Evolutionary conservation across 2,797 vertebrate species (phyloP).

Genomic region (Lindbergichthys nudifrons): DNA sequence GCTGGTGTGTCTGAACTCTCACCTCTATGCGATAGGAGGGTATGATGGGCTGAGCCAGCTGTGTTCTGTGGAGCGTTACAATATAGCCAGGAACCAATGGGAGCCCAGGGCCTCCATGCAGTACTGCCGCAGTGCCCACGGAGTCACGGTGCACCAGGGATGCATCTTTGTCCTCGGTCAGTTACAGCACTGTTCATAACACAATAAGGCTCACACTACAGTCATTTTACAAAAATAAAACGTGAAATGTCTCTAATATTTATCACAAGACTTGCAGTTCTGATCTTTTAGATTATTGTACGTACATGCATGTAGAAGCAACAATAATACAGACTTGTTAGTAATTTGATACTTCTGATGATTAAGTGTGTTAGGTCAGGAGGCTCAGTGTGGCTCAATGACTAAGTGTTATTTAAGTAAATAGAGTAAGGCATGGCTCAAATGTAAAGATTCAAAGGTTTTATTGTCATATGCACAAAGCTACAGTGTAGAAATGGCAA

Average conservation of each 20-base stretch:
- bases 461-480: too few relatives aligned
- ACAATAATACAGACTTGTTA: not conserved
- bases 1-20: slow-evolving; percentile 80
- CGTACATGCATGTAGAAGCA: not conserved
- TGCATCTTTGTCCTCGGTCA: slow-evolving; percentile 85
- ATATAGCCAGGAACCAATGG: slow-evolving; percentile 79
- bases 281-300: not conserved
- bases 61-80: slow-evolving; percentile 84
- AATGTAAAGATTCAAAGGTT: slow-evolving; percentile 11
- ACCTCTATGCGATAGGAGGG: slow-evolving; percentile 86
- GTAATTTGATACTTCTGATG: slow-evolving; percentile 5
- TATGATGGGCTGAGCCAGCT: slow-evolving; percentile 86
- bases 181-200: slow-evolving; percentile 23
- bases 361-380: slow-evolving; percentile 6
- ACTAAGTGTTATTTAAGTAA: slow-evolving; percentile 36
- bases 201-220: not conserved
- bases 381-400: slow-evolving; percentile 19
- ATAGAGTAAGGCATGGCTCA: slow-evolving; percentile 16
- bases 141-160: slow-evolving; percentile 80
- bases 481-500: too few relatives aligned
- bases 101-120: slow-evolving; percentile 84
- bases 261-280: not conserved
- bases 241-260: not conserved
- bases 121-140: slow-evolving; percentile 85
- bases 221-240: too few relatives aligned